Percentiles rank a stretch among this genome's conserved stretches.
These are phyloP conservation scores for Drosophila rubida DNA, from an alignment of 2,888 invertebrate genomes.

Conservation along the genomic window DNA sequence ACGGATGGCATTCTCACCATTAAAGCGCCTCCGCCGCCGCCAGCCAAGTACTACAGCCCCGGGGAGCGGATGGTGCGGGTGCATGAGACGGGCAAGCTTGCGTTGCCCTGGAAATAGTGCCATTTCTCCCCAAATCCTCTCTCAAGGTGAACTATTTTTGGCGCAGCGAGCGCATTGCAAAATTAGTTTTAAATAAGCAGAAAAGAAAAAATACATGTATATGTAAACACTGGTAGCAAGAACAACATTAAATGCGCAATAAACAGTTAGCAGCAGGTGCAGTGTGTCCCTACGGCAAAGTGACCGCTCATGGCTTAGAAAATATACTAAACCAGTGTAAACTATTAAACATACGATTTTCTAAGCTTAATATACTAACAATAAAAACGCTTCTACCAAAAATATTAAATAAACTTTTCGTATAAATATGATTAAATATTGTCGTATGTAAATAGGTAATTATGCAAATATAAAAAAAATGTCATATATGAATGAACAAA, in stretches of 20 bases:
- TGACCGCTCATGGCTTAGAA: background rate
- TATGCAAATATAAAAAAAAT: no score
- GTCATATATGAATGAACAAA: no score
- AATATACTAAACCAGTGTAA: background rate
- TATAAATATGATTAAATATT: no score
- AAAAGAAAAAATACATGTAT: background rate
- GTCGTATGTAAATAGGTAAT: no score
- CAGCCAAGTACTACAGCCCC: conserved; percentile 75
- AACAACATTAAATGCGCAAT: conserved; percentile 62
- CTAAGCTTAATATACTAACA: background rate
- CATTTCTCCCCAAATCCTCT: background rate
- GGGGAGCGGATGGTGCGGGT: conserved; percentile 86
- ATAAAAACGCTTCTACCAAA: background rate
- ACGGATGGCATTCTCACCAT: conserved; percentile 90
- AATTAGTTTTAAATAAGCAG: conserved; percentile 51
- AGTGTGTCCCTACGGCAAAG: background rate
- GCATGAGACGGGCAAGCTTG: conserved; percentile 87
- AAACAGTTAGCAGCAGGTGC: conserved; percentile 34
- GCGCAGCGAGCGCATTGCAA: conserved; percentile 32
- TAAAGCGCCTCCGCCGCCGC: conserved; percentile 87
- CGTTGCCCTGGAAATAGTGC: conserved; percentile 78
- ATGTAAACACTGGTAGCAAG: conserved; percentile 19
- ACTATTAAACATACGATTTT: background rate
- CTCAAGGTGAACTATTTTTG: conserved; percentile 73
- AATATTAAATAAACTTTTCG: no score